These are phyloP conservation scores for Pitta sordida DNA, from an alignment of 2,113 vertebrate species.

Conservation along the genomic window DNA sequence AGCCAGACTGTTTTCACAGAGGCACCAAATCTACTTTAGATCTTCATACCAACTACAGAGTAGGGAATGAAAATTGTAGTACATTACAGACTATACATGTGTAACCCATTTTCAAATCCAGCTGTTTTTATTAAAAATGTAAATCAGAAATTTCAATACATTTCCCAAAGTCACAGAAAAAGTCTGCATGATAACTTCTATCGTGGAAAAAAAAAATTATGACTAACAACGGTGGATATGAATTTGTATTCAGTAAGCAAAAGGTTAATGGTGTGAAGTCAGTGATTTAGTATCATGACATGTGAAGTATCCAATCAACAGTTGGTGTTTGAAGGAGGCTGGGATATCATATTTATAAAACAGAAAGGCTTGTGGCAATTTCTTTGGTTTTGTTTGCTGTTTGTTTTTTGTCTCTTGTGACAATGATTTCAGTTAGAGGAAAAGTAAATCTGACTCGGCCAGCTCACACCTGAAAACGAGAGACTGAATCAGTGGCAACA, in stretches of 20 bases:
- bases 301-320: background rate
- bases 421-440: background rate
- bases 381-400: background rate
- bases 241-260: background rate
- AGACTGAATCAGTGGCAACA: background rate
- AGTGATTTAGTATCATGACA: background rate
- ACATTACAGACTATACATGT: background rate
- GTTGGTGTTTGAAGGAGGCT: background rate
- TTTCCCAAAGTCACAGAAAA: background rate
- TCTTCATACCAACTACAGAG: slow-evolving; percentile 10
- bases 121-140: slow-evolving; percentile 29
- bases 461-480: background rate
- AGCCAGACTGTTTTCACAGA: background rate
- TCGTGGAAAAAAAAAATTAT: too few relatives aligned
- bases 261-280: background rate
- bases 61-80: background rate
- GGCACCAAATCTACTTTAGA: slow-evolving; percentile 12
- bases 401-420: background rate
- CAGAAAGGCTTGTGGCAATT: background rate
- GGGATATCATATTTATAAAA: background rate
- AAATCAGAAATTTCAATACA: slow-evolving; percentile 2
- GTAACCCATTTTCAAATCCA: slow-evolving; percentile 25
- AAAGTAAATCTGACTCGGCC: background rate
- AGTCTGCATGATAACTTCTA: background rate
- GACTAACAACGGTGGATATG: background rate